Base-by-base conservation (phyloP, 2,113 vertebrate genomes). In the Chloebia gouldiae region DNA sequence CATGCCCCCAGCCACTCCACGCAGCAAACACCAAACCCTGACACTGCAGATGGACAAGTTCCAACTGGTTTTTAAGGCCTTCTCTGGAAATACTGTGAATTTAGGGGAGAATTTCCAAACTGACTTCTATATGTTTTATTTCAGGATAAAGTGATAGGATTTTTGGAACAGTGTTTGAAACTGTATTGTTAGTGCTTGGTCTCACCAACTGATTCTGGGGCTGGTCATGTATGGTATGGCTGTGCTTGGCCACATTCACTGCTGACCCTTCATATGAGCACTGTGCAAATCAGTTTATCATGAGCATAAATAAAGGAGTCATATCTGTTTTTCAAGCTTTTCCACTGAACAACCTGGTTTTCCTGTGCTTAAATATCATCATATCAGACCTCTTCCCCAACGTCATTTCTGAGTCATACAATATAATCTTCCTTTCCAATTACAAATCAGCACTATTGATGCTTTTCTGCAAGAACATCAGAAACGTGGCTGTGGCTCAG, bases 171-270 rank as follows among this genome's bases (percentile, higher is more conserved):
- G 13, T n/a, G 37, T 33, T 73, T 47, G 20, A 56, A 91, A 63
- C 21, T 35, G 2, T 42, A 2, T 45, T 84, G 83, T 70, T 81
- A 50, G 17, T 11, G 7, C 25, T 47, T 79, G 1, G 19, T 51
- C n/a, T 31, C 77, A 65, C 33, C 11, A 61, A 1, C 16, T 31
- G 40, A 4, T 37, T 15, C 10, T 61, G 24, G n/a, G 24, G 11
- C 45, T 13, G 5, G 47, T 11, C 10, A 19, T 1, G 7, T 24
- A 9, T 1, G 42, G 17, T 11, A 22, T 2, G 1, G 56, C 33
- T 42, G 33, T 0, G 0, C 17, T 76, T 1, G 2, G 39, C 30
- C 51, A 39, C 1, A 0, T 33, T 68, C 49, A 11, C 35, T 64
- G 84, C 57, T 89, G 69, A 51, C 44, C 60, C n/a, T 84, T 56